phyloP scores from a whole-genome alignment of 2,797 vertebrate genomes.

The Coregonus suidteri region DNA sequence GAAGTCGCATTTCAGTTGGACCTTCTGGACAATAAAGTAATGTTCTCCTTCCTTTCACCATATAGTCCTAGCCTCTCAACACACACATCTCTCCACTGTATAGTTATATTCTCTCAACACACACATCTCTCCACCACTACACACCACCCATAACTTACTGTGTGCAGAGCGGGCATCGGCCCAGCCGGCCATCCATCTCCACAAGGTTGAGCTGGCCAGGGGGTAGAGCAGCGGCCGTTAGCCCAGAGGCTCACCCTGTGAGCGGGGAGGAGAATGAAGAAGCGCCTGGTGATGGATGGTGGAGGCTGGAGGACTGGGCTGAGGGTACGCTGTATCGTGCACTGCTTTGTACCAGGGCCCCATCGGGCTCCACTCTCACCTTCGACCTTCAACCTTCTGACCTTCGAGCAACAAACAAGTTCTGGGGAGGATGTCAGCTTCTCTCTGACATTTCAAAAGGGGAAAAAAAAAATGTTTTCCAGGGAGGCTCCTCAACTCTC shows the following conservation, averaged over 20 bases:
- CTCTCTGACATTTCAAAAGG: too few relatives aligned
- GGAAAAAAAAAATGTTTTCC: too few relatives aligned
- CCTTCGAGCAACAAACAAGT: too few relatives aligned
- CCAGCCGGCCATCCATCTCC: constrained; percentile 37
- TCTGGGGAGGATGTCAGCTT: too few relatives aligned
- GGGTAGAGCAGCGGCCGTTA: constrained; percentile 25
- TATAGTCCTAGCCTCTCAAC: background rate
- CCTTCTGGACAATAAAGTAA: too few relatives aligned
- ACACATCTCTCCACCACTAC: constrained; percentile 28
- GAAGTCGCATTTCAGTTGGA: too few relatives aligned
- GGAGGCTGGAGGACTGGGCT: constrained; percentile 8
- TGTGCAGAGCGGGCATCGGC: constrained; percentile 35
- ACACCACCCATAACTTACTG: constrained; percentile 55
- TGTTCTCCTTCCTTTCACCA: too few relatives aligned
- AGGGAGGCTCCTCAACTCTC: too few relatives aligned
- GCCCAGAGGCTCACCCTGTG: constrained; percentile 48
- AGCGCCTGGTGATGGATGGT: constrained; percentile 45
- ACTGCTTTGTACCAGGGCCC: too few relatives aligned
- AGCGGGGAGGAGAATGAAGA: constrained; percentile 44
- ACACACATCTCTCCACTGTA: constrained; percentile 3
- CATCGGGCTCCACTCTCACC: too few relatives aligned
- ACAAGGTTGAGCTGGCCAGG: constrained; percentile 28
- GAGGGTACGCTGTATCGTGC: background rate
- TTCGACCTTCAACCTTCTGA: too few relatives aligned
- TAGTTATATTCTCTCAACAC: constrained; percentile 20